Conservation (phyloP, 2,888 invertebrate genomes). For the Aelia acuminata region DNA sequence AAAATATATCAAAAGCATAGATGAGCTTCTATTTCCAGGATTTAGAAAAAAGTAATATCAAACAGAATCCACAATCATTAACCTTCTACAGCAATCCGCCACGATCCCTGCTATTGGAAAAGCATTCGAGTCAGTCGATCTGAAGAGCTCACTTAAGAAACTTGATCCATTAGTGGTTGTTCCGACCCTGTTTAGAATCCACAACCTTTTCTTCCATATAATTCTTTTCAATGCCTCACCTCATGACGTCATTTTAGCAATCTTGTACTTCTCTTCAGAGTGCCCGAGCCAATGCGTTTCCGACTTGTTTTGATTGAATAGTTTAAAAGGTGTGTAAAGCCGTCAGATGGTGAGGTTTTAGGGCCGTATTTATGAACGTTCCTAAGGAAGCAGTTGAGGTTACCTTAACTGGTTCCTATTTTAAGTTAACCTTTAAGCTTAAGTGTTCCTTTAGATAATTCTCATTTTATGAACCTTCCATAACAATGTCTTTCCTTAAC, state of each 20-base stretch:
- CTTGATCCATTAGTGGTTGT: slow-evolving; percentile 3
- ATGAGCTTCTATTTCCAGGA: no score
- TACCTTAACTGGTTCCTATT: no score
- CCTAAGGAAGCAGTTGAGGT: no score
- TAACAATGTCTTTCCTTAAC: no score
- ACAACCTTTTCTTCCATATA: slow-evolving; percentile 8
- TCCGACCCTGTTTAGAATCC: background rate
- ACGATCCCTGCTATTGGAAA: background rate
- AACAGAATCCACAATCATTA: background rate
- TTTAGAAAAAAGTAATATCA: background rate
- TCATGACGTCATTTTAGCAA: background rate
- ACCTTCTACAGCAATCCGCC: background rate
- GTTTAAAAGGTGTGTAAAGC: no score
- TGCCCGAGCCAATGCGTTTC: background rate
- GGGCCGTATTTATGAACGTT: no score
- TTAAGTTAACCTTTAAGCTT: no score
- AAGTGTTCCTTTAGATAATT: no score
- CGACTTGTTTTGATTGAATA: background rate
- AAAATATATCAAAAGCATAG: no score
- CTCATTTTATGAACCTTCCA: no score
- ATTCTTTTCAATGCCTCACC: background rate
- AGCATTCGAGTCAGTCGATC: background rate
- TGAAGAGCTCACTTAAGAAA: background rate
- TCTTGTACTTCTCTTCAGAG: slow-evolving; percentile 30
- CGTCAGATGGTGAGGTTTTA: no score